Base-by-base conservation (phyloP, 2,888 invertebrate genomes). In the Iphiclides podalirius region DNA sequence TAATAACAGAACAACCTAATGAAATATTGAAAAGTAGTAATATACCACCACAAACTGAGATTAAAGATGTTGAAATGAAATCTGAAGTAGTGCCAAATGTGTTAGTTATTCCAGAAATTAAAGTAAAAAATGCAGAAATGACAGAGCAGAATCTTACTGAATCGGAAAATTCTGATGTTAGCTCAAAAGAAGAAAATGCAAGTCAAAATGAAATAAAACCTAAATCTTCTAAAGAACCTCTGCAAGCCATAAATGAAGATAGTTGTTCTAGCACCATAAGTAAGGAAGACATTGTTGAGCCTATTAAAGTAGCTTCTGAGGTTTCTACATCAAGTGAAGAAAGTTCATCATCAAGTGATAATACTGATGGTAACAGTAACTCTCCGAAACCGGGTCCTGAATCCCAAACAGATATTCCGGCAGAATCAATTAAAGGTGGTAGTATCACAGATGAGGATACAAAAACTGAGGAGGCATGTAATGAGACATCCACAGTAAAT, bases 261-360 rank as follows among this genome's bases (percentile, higher is more conserved):
- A 84, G 70, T 55, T 83, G 79, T 61, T 78, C 81, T 14, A 82
- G 83, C 58, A 77, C 79, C n/a, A 66, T 55, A 41, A 59, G 57
- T 16, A 84, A 84, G 65, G 83, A 84, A 52, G 79, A 81, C 34
- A 13, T 45, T 12, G 43, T 59, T 49, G 85, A 87, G 36, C 59
- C 68, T 9, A n/a, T n/a, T n/a, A 84, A 84, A 63, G 65, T 70
- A 11, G 70, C 76, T 43, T 72, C 77, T 48, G 86, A 87, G 64
- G 72, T 81, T 1, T 77, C 72, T 37, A 79, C 80, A 35, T 83
- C 86, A 28, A 86, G 83, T 64, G 88, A 87, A 58, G 86, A 86
- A 57, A 87, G 83, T 58, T 87, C 85, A 14, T 84, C 84, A 23
- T 85, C 85, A 8, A 86, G 85, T 70, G 88, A 86, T 45, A 86